phyloP scores from a whole-genome alignment of 2,113 vertebrate genomes.

The Tamias sibiricus region DNA sequence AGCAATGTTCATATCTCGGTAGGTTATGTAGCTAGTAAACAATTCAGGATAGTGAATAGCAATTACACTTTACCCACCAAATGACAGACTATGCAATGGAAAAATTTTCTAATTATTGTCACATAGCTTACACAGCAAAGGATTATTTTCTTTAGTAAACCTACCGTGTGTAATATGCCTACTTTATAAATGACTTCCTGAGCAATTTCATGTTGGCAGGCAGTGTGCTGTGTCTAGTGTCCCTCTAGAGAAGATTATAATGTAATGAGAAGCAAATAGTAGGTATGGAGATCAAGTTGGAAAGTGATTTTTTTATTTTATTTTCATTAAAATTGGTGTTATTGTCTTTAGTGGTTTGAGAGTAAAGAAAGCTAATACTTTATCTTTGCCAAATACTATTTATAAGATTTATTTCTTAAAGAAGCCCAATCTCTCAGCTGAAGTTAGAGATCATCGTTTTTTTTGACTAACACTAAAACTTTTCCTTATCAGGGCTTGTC shows the following conservation, averaged over 20 bases:
- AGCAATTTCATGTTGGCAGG: slow-evolving; percentile 61
- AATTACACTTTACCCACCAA: slow-evolving; percentile 59
- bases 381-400: slow-evolving; percentile 73
- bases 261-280: slow-evolving; percentile 60
- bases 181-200: slow-evolving; percentile 56
- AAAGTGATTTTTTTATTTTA: neutral
- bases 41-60: slow-evolving; percentile 60
- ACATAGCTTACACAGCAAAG: slow-evolving; percentile 44
- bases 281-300: slow-evolving; percentile 34
- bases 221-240: neutral
- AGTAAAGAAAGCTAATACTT: slow-evolving; percentile 60
- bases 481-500: neutral
- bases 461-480: slow-evolving; percentile 67
- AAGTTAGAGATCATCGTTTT: slow-evolving; percentile 31
- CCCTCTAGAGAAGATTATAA: slow-evolving; percentile 56
- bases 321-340: slow-evolving; percentile 29
- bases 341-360: slow-evolving; percentile 29
- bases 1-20: slow-evolving; percentile 68
- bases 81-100: slow-evolving; percentile 69
- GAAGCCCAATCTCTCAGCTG: neutral
- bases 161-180: slow-evolving; percentile 32
- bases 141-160: slow-evolving; percentile 64
- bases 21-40: slow-evolving; percentile 67
- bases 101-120: slow-evolving; percentile 60
- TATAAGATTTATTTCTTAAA: slow-evolving; percentile 60